Base-by-base conservation (phyloP, 2,113 vertebrate genomes). In the Anseranas semipalmata region DNA sequence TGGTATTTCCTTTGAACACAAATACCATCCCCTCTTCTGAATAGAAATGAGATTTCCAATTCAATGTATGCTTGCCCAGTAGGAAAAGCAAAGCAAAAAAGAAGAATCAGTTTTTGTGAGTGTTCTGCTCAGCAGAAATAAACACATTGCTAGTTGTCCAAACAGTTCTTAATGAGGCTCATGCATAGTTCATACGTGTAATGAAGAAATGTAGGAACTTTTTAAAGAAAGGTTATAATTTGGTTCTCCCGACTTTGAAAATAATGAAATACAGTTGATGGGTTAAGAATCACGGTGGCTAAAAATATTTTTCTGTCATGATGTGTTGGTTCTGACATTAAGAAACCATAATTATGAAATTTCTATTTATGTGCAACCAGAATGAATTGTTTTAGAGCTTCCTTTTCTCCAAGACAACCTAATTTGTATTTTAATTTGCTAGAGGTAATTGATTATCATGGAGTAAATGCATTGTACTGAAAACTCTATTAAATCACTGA, bases 361-460 rank as follows among this genome's bases (percentile, higher is more conserved):
- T 39, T 75, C 52, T 95, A 93, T 97, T 96, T 96, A 87, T 85
- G 71, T 87, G 68, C 53, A 92, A 68, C 85, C 73, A 87, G 88
- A 97, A 91, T 0, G 0, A 97, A 94, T 89, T 94, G 96, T 97
- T 97, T 97, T 95, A 96, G 89, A 82, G 75, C 52, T 97, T 96
- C 85, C 77, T 87, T 89, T 93, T 83, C 80, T 67, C 73, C 27
- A 33, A 82, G 93, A 95, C 96, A 97, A 94, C 45, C 65, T 95
- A 97, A 97, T 97, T 97, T 97, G 95, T 96, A 92, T 95, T 98
- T 98, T 97, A 97, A 98, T 98, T 98, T 97, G 95, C 97, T 94
- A 81, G 75, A 95, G 85, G 84, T 96, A 98, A 98, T 97, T 96
- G 97, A 98, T 97, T 97, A 97, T 90, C 92, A 90, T 93, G 89